Percentiles rank a stretch among this genome's conserved stretches.
Conservation (phyloP, 53 echinoderm and acorn worm species). For the Mesocentrotus franciscanus region DNA sequence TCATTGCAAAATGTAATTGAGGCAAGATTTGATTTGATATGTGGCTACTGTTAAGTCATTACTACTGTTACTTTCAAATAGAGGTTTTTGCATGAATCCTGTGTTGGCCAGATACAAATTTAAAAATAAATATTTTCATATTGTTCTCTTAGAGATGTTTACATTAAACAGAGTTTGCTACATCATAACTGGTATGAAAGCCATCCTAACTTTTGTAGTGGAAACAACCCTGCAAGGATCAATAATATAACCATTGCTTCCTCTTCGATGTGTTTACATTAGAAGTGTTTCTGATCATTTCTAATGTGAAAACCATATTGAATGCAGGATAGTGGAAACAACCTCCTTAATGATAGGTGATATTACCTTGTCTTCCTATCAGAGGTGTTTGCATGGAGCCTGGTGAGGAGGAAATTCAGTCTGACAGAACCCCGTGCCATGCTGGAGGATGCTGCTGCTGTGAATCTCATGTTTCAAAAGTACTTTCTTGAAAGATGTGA, state of each 20-base stretch:
- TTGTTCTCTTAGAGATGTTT: no score
- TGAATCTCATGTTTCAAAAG: slow-evolving; percentile 38
- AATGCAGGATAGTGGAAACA: neutral
- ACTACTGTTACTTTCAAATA: no score
- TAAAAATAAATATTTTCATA: no score
- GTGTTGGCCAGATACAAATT: no score
- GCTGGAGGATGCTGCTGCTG: neutral
- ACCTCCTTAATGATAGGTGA: neutral
- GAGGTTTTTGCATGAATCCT: no score
- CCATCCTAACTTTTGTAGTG: neutral
- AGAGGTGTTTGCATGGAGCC: slow-evolving; percentile 17
- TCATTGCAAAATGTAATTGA: neutral
- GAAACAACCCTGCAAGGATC: neutral
- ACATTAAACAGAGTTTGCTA: no score
- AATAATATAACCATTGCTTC: neutral
- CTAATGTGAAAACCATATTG: neutral
- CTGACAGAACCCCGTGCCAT: slow-evolving; percentile 33
- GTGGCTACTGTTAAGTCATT: no score
- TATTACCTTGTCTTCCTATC: neutral
- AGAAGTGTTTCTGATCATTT: neutral
- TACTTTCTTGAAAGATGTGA: slow-evolving; percentile 6
- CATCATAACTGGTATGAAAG: no score
- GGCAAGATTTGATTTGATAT: neutral
- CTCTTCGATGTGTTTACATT: neutral
- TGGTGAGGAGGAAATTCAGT: slow-evolving; percentile 49